These are phyloP conservation scores for Callosobruchus maculatus DNA, from an alignment of 2,888 invertebrate species.

Conservation along the genomic window DNA sequence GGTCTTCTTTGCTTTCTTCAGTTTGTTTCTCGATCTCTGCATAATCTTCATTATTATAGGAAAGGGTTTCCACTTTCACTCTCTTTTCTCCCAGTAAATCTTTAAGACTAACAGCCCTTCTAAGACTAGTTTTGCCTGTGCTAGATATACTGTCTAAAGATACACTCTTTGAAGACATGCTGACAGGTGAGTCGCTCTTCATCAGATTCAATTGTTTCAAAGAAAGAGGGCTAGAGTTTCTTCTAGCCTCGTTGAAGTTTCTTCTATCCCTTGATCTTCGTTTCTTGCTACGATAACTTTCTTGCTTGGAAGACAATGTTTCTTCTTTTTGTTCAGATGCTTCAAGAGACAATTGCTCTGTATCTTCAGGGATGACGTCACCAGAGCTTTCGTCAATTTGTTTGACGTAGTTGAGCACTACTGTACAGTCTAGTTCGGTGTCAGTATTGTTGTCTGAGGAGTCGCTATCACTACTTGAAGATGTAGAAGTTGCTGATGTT, in stretches of 20 bases:
- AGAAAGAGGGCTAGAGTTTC: not conserved
- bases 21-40: not conserved
- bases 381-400: slow-evolving; percentile 25
- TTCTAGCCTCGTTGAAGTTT: not conserved
- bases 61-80: not conserved
- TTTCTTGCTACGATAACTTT: not conserved
- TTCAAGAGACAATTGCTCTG: not conserved
- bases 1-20: not conserved
- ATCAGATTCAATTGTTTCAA: not conserved
- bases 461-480: slow-evolving; percentile 58
- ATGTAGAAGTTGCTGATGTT: slow-evolving; percentile 44
- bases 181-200: not conserved
- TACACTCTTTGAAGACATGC: not conserved
- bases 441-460: slow-evolving; percentile 64
- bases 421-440: slow-evolving; percentile 52
- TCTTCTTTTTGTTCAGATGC: not conserved
- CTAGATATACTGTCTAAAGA: not conserved
- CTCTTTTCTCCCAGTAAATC: not conserved
- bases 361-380: not conserved
- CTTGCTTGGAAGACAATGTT: not conserved
- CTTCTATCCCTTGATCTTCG: not conserved
- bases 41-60: not conserved
- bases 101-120: not conserved
- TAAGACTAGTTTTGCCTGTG: not conserved
- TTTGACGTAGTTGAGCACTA: slow-evolving; percentile 45